Evolutionary conservation across 1,140 invertebrate species (phyloP).

Genomic region (Eciton burchellii): DNA sequence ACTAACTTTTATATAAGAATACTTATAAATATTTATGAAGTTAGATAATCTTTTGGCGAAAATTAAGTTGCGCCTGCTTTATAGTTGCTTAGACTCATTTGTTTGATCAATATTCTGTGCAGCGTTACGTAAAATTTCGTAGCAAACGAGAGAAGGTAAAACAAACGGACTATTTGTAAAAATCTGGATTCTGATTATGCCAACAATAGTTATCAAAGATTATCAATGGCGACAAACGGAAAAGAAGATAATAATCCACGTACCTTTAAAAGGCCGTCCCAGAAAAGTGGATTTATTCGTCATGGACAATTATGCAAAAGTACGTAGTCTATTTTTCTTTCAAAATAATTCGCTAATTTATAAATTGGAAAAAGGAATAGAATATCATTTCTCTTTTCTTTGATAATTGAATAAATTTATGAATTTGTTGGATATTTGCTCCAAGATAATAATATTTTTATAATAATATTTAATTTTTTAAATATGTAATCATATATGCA

Average conservation of each 20-base stretch:
- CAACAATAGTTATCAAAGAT: slow-evolving; percentile 89
- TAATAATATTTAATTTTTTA: no score
- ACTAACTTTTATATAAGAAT: no score
- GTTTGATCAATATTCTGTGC: slow-evolving; percentile 73
- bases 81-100: slow-evolving; percentile 30
- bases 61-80: background rate
- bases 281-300: slow-evolving; percentile 88
- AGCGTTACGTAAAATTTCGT: background rate
- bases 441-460: no score
- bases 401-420: background rate
- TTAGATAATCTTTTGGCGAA: background rate
- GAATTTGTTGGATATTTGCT: no score
- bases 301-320: slow-evolving; percentile 88
- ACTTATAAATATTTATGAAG: slow-evolving; percentile 23
- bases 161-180: background rate
- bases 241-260: slow-evolving; percentile 86
- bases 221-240: slow-evolving; percentile 89
- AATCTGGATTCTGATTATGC: slow-evolving; percentile 85
- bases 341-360: background rate
- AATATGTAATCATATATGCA: no score
- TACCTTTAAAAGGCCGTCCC: slow-evolving; percentile 86
- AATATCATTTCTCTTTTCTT: background rate
- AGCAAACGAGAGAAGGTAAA: slow-evolving; percentile 8
- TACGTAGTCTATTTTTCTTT: slow-evolving; percentile 67
- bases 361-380: background rate